phyloP scores from a whole-genome alignment of 2,888 invertebrate species.

The Oxycera nigricornis region DNA sequence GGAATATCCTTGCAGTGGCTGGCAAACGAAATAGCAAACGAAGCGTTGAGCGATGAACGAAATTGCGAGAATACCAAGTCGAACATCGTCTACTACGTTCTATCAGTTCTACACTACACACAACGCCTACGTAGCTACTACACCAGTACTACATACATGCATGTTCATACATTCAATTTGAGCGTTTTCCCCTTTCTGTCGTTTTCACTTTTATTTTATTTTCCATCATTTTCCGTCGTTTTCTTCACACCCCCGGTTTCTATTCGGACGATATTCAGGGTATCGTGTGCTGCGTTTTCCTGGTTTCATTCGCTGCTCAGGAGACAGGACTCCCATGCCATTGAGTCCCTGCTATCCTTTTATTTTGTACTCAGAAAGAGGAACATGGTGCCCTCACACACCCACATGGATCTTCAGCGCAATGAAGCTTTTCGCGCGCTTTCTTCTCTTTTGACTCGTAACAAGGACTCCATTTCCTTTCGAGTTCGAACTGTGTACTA shows the following conservation, averaged over 20 bases:
- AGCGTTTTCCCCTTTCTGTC: constrained; percentile 43
- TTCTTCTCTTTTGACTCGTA: background rate
- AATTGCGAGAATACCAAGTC: constrained; percentile 39
- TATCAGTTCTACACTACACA: background rate
- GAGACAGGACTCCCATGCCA: background rate
- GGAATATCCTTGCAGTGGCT: background rate
- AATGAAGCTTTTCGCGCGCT: constrained; percentile 18
- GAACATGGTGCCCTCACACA: background rate
- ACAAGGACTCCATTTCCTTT: background rate
- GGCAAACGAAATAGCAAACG: constrained; percentile 16
- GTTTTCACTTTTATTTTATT: constrained; percentile 41
- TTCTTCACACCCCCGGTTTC: background rate
- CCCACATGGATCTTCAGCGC: constrained; percentile 13
- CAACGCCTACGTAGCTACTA: background rate
- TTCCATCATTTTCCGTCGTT: constrained; percentile 35
- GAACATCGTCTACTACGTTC: constrained; percentile 12
- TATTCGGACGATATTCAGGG: constrained; percentile 5
- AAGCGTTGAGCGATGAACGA: constrained; percentile 33
- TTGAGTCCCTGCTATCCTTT: background rate
- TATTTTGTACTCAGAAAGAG: background rate
- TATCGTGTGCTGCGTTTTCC: background rate
- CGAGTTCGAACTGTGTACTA: constrained; percentile 7
- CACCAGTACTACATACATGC: background rate
- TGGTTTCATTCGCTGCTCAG: background rate
- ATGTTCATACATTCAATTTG: constrained; percentile 42